Percentiles rank a stretch among this genome's conserved stretches.
These are phyloP conservation scores for Nemotelus pantherinus DNA, from an alignment of 2,888 invertebrate genomes.

Conservation along the genomic window DNA sequence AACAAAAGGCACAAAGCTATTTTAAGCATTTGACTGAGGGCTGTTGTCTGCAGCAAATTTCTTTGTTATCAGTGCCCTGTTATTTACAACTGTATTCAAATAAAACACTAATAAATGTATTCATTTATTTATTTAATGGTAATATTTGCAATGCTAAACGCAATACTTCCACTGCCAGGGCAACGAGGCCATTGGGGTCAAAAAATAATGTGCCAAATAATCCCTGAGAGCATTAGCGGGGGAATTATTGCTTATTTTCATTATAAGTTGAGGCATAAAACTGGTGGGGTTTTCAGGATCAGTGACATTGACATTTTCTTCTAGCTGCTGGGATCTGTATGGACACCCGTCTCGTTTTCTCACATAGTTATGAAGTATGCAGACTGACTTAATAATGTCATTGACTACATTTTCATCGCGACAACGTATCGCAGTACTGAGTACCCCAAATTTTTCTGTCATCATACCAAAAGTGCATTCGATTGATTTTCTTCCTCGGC, in stretches of 20 bases:
- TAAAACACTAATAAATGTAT: no score
- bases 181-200: neutral
- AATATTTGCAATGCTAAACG: no score
- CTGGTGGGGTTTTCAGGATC: neutral
- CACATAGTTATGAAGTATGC: slow-evolving; percentile 1
- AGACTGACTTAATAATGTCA: neutral
- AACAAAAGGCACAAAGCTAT: no score
- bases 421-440: no score
- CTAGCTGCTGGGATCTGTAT: neutral
- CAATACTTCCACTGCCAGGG: neutral
- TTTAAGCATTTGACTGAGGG: no score
- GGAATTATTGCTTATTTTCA: neutral
- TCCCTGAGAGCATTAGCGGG: neutral
- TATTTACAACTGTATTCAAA: neutral
- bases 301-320: no score
- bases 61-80: neutral
- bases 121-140: no score
- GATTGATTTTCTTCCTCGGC: neutral
- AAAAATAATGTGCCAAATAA: slow-evolving; percentile 5
- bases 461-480: no score
- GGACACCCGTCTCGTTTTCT: neutral
- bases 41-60: no score
- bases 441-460: neutral
- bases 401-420: no score
- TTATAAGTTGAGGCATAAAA: neutral